A percentile compares a stretch with the other conserved stretches of the same genome.
These are phyloP conservation scores for Lutjanus argentimaculatus DNA, from an alignment of 2,797 vertebrate genomes.

Conservation along the genomic window DNA sequence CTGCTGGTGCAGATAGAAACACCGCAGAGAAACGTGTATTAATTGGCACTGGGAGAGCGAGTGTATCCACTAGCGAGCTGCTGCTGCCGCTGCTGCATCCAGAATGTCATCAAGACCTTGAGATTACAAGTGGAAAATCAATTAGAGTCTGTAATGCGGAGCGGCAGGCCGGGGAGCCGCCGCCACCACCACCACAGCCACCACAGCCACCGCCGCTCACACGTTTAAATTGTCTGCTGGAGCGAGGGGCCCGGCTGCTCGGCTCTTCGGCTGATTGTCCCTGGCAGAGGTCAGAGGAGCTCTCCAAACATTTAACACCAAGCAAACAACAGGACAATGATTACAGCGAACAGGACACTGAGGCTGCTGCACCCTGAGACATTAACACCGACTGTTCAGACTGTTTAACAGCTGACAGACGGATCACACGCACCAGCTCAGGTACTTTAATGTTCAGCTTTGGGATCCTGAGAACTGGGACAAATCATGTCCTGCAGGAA, in stretches of 20 bases:
- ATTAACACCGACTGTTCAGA: too few species aligned
- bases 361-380: too few species aligned
- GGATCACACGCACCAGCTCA: too few species aligned
- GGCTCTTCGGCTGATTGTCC: conserved; percentile 54
- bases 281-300: conserved; percentile 59
- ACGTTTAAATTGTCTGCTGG: conserved; percentile 45
- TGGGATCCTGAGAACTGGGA: too few species aligned
- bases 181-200: conserved; percentile 2
- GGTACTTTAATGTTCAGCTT: too few species aligned
- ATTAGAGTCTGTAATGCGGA: conserved; percentile 54
- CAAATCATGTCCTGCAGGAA: too few species aligned
- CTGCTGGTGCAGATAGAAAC: not conserved
- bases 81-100: conserved; percentile 15
- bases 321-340: conserved; percentile 24
- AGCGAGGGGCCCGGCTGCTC: conserved; percentile 37
- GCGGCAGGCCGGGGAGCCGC: conserved; percentile 28
- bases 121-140: conserved; percentile 68
- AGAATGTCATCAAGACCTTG: conserved; percentile 69
- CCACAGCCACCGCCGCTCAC: conserved; percentile 17
- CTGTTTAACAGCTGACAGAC: too few species aligned
- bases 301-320: conserved; percentile 38
- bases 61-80: not conserved
- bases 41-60: not conserved
- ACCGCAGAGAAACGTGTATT: not conserved
- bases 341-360: not conserved